These are phyloP conservation scores for Mystacides longicornis DNA, from an alignment of 2,888 invertebrate species.

Conservation along the genomic window DNA sequence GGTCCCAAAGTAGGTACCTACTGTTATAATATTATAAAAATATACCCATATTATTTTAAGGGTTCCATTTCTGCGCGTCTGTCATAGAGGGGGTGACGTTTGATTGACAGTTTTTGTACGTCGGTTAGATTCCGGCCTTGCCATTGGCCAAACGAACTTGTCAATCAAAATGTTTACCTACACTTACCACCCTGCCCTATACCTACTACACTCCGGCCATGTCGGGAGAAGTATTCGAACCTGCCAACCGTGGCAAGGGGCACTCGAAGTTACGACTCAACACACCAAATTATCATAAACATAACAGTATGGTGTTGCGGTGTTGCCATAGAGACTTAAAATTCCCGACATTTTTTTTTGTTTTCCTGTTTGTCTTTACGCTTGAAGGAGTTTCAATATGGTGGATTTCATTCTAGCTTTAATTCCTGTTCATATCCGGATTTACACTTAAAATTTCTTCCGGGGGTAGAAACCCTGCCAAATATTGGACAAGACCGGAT, in stretches of 20 bases:
- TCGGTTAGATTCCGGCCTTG: slow-evolving; percentile 68
- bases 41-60: no score
- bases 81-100: slow-evolving; percentile 32
- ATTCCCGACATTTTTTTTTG: neutral
- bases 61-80: no score
- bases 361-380: neutral
- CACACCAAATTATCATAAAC: neutral
- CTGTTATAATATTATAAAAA: no score
- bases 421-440: no score
- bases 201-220: slow-evolving; percentile 4
- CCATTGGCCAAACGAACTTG: slow-evolving; percentile 74
- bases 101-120: slow-evolving; percentile 69
- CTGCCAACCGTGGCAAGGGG: slow-evolving; percentile 3
- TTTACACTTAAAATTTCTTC: no score
- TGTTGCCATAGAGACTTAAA: neutral
- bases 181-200: neutral
- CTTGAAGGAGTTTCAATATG: neutral
- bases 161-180: slow-evolving; percentile 54
- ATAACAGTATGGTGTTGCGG: no score
- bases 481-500: no score
- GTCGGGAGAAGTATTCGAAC: slow-evolving; percentile 1
- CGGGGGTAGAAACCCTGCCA: no score
- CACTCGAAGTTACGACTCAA: neutral
- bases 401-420: no score
- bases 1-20: no score